Evolutionary conservation across 2,888 invertebrate species (phyloP).

Genomic region (Euphydryas editha): DNA sequence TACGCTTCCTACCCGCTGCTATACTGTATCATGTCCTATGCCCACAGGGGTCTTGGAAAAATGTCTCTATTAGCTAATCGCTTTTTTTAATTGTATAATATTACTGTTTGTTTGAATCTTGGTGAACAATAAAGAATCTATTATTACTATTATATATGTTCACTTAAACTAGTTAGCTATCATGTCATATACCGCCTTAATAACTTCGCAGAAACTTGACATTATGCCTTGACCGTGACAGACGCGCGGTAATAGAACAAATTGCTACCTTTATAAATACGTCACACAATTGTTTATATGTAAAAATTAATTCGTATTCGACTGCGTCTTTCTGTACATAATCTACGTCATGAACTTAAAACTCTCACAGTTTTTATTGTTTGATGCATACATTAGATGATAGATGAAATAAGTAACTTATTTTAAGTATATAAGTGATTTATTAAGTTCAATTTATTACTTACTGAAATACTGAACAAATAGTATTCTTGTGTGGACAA

Average conservation of each 20-base stretch:
- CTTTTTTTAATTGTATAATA: no score
- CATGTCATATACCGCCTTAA: not conserved
- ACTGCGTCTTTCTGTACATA: conserved; percentile 9
- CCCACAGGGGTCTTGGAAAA: no score
- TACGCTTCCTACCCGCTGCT: no score
- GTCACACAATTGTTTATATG: conserved; percentile 33
- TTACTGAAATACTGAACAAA: not conserved
- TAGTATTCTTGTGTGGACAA: no score
- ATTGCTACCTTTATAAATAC: conserved; percentile 34
- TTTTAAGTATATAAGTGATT: not conserved
- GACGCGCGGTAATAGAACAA: conserved; percentile 27
- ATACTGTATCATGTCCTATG: no score
- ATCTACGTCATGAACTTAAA: conserved; percentile 21
- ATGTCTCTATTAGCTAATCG: no score
- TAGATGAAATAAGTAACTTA: conserved; percentile 25
- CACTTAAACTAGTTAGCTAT: not conserved
- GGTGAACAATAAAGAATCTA: no score
- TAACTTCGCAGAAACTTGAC: conserved; percentile 7
- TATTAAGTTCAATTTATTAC: not conserved
- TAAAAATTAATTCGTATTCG: conserved; percentile 21
- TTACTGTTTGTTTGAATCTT: no score
- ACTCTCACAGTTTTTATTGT: conserved; percentile 22
- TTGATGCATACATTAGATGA: conserved; percentile 14
- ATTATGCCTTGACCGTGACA: conserved; percentile 34
- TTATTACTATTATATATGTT: not conserved